phyloP scores from a whole-genome alignment of 2,113 vertebrate species.

The Seriola dumerili region DNA sequence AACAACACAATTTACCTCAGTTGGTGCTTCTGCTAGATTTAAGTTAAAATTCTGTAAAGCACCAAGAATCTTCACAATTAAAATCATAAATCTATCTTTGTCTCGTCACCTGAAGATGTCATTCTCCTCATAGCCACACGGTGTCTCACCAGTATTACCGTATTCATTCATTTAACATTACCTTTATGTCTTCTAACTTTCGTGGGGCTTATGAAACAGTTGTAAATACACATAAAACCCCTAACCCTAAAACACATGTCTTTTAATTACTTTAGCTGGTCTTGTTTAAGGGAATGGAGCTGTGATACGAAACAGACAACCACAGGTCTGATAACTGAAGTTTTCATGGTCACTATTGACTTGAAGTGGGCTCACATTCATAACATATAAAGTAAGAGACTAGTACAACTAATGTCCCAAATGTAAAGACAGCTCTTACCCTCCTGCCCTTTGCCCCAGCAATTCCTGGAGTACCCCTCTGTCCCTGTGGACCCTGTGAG shows the following conservation, averaged over 20 bases:
- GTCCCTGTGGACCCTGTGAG: conserved; percentile 88
- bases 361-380: neutral
- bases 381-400: neutral
- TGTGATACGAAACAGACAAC: conserved; percentile 48
- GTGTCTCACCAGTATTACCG: conserved; percentile 65
- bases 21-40: neutral
- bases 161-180: conserved; percentile 17
- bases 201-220: conserved; percentile 23
- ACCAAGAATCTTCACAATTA: neutral
- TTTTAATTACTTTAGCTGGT: conserved; percentile 34
- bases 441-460: conserved; percentile 91
- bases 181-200: neutral
- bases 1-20: neutral
- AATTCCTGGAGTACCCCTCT: conserved; percentile 87
- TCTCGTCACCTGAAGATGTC: conserved; percentile 20
- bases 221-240: neutral
- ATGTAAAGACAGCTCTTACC: conserved; percentile 84
- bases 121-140: conserved; percentile 61
- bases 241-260: neutral
- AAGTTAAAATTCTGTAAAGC: neutral
- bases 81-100: neutral
- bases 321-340: neutral
- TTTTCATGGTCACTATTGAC: conserved; percentile 9
- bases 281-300: conserved; percentile 32
- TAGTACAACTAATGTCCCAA: neutral